Evolutionary conservation across 2,797 vertebrate genomes (phyloP).

Genomic region (Caiman crocodilus): DNA sequence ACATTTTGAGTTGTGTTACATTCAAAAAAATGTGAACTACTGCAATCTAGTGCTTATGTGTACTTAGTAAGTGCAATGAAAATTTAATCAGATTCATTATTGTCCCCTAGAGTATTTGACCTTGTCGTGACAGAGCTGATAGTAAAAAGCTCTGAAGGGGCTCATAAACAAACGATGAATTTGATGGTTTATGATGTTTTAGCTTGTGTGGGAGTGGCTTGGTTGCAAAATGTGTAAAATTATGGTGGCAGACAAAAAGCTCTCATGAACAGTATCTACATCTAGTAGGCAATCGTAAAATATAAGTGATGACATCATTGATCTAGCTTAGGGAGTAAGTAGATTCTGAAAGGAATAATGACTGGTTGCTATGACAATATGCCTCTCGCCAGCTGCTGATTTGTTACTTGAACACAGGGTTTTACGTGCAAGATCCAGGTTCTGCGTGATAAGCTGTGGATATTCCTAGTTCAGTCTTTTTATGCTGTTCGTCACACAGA

Average conservation of each 20-base stretch:
- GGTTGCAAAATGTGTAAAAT: slow-evolving; percentile 69
- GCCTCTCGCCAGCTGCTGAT: slow-evolving; percentile 97
- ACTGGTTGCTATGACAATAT: slow-evolving; percentile 97
- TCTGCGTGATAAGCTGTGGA: slow-evolving; percentile 92
- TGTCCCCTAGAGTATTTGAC: slow-evolving; percentile 81
- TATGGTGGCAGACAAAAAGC: slow-evolving; percentile 69
- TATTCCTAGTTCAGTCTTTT: slow-evolving; percentile 95
- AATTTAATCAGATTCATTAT: slow-evolving; percentile 77
- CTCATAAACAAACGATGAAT: slow-evolving; percentile 25
- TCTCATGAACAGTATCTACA: slow-evolving; percentile 77
- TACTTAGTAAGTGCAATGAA: slow-evolving; percentile 72
- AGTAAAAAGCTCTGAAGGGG: slow-evolving; percentile 70
- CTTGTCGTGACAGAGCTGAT: slow-evolving; percentile 82
- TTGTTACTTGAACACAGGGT: slow-evolving; percentile 92
- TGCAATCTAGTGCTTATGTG: slow-evolving; percentile 62
- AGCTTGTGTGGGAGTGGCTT: slow-evolving; percentile 58
- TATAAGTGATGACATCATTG: slow-evolving; percentile 92
- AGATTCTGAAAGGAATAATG: slow-evolving; percentile 89
- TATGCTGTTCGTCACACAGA: slow-evolving; percentile 93
- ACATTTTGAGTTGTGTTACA: slow-evolving; percentile 15
- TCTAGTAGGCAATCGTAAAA: slow-evolving; percentile 79
- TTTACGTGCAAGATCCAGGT: slow-evolving; percentile 92
- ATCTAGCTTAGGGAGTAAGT: slow-evolving; percentile 87
- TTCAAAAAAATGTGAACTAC: slow-evolving; percentile 54
- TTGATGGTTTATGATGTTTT: slow-evolving; percentile 64